These are phyloP conservation scores for Psittacula cyanocephala DNA, from an alignment of 2,113 vertebrate genomes.

Conservation along the genomic window DNA sequence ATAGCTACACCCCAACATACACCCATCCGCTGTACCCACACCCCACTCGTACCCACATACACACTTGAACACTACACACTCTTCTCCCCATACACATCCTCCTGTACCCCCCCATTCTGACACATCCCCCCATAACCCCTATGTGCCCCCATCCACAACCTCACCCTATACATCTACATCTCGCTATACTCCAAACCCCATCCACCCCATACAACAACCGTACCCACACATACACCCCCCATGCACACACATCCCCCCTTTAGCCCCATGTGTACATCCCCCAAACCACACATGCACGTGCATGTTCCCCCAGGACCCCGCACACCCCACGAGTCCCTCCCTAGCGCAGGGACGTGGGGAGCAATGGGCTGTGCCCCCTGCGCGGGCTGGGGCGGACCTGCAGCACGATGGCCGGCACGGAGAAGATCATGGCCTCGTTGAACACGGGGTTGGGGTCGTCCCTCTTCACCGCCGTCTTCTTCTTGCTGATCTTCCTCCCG, in stretches of 20 bases:
- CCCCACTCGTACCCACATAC: fast-evolving
- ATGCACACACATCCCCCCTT: no score
- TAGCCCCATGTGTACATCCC: background rate
- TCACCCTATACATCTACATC: no score
- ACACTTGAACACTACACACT: fast-evolving
- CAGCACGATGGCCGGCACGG: slow-evolving; percentile 90
- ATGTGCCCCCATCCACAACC: background rate
- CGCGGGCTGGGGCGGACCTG: slow-evolving; percentile 74
- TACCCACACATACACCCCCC: no score
- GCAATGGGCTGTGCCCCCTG: background rate
- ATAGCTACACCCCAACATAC: fast-evolving
- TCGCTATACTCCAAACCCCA: background rate
- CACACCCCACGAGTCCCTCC: background rate
- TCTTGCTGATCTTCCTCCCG: slow-evolving; percentile 97
- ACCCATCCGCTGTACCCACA: fast-evolving
- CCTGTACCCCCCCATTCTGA: fast-evolving
- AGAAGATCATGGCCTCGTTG: slow-evolving; percentile 99
- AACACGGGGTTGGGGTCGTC: slow-evolving; percentile 96
- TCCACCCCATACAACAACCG: no score
- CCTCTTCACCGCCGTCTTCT: slow-evolving; percentile 92
- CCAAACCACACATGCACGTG: background rate
- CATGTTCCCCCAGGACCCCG: fast-evolving
- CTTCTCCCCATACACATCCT: background rate
- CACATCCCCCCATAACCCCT: background rate
- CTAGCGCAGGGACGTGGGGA: fast-evolving